These are phyloP conservation scores for Manacus vitellinus DNA, from an alignment of 2,113 vertebrate genomes.

Conservation along the genomic window DNA sequence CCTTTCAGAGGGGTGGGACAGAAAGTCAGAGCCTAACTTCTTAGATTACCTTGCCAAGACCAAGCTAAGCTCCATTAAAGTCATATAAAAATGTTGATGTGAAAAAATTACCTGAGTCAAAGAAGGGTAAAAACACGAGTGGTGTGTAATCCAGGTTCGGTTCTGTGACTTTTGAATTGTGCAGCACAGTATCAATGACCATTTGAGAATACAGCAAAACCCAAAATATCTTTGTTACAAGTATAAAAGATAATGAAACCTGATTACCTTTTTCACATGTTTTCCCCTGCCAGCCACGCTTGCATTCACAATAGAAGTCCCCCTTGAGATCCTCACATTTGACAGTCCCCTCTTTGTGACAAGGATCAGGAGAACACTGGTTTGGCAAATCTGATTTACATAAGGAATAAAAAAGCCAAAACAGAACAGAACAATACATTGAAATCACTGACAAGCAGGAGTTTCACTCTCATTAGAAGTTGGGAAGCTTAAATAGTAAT, in stretches of 20 bases:
- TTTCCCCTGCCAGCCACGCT: slow-evolving; percentile 86
- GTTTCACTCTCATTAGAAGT: background rate
- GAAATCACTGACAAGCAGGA: background rate
- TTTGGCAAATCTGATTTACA: slow-evolving; percentile 87
- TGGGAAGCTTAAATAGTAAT: background rate
- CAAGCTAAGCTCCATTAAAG: background rate
- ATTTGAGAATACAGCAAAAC: background rate
- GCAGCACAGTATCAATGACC: background rate
- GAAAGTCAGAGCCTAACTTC: background rate
- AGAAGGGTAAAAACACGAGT: fast-evolving
- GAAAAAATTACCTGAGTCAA: background rate
- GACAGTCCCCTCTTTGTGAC: slow-evolving; percentile 78
- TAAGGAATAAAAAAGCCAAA: background rate
- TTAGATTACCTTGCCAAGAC: background rate
- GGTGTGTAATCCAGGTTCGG: background rate
- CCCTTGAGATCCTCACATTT: slow-evolving; percentile 91
- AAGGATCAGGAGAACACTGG: slow-evolving; percentile 92
- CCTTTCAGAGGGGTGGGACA: background rate
- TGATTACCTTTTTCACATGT: slow-evolving; percentile 85
- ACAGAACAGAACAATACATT: background rate
- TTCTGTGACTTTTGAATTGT: background rate
- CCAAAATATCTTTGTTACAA: background rate
- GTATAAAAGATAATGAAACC: background rate
- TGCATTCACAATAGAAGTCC: slow-evolving; percentile 89
- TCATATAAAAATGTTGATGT: background rate